Evolutionary conservation across 1,140 invertebrate genomes (phyloP).

Genomic region (Calosoma granatense): DNA sequence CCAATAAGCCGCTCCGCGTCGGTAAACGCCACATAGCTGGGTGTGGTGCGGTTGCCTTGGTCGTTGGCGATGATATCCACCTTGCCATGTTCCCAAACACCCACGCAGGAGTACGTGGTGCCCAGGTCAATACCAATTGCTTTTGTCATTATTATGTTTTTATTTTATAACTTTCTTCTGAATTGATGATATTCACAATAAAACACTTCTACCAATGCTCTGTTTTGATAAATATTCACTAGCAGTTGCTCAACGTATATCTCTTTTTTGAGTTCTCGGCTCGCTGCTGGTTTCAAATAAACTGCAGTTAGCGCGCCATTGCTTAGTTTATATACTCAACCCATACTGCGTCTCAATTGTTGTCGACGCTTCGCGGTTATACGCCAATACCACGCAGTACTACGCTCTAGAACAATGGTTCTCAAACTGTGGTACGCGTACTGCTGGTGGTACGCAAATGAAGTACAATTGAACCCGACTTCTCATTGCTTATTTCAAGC

Average conservation of each 20-base stretch:
- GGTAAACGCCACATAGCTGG: conserved; percentile 85
- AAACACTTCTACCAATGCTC: neutral
- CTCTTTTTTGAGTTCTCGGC: neutral
- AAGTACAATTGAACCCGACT: no score
- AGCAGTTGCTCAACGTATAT: neutral
- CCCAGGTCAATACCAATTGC: conserved; percentile 65
- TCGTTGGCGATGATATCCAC: no score
- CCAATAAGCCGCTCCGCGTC: conserved; percentile 81
- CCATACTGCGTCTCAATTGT: no score
- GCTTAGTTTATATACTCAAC: neutral
- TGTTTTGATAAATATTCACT: neutral
- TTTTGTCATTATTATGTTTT: conserved; percentile 15
- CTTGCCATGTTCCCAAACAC: conserved; percentile 70
- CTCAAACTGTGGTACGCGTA: no score
- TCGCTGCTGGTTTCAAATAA: neutral
- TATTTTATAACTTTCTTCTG: neutral
- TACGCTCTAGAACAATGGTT: no score
- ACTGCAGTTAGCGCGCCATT: neutral
- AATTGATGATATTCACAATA: no score
- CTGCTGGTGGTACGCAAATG: no score
- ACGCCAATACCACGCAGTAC: no score
- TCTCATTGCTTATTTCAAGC: no score
- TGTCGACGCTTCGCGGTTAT: no score
- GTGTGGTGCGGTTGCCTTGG: no score
- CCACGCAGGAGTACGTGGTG: no score